Conservation (phyloP, 2,888 invertebrate genomes). For the Ametastegia equiseti region DNA sequence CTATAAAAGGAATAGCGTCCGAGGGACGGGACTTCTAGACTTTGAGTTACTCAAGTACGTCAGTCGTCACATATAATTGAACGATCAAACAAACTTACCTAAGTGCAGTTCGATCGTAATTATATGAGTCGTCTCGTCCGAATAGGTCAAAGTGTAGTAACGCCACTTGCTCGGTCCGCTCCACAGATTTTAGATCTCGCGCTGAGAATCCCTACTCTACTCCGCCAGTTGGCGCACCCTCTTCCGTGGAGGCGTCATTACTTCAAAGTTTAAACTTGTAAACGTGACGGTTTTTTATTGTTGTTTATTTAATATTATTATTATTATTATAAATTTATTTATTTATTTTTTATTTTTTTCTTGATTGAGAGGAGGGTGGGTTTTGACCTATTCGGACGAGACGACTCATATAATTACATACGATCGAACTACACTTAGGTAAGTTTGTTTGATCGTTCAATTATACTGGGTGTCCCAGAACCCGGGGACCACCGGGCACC, state of each 20-base stretch:
- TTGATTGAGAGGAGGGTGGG: too few species aligned
- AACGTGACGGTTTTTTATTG: too few species aligned
- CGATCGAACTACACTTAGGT: conserved; percentile 21
- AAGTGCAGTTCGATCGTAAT: conserved; percentile 11
- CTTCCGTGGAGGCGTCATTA: not conserved
- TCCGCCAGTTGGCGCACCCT: not conserved
- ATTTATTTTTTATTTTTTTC: too few species aligned
- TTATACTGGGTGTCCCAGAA: too few species aligned
- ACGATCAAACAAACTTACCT: conserved; percentile 19
- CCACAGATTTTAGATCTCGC: conserved; percentile 12
- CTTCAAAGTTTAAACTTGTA: conserved; percentile 28
- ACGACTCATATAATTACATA: conserved; percentile 30
- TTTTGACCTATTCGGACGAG: conserved; percentile 45
- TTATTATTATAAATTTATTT: too few species aligned
- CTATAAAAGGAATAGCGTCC: too few species aligned
- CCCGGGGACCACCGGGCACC: too few species aligned
- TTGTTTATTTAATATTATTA: too few species aligned
- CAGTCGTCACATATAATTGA: too few species aligned
- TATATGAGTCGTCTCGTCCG: conserved; percentile 40
- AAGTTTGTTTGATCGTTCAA: not conserved
- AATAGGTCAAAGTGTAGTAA: conserved; percentile 45
- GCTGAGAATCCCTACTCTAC: not conserved
- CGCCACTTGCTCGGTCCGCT: conserved; percentile 46
- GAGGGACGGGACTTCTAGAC: too few species aligned
- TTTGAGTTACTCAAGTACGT: too few species aligned